Percentiles rank a stretch among this genome's conserved stretches.
These are phyloP conservation scores for Penaeus vannamei DNA, from an alignment of 1,140 invertebrate genomes.

Conservation along the genomic window DNA sequence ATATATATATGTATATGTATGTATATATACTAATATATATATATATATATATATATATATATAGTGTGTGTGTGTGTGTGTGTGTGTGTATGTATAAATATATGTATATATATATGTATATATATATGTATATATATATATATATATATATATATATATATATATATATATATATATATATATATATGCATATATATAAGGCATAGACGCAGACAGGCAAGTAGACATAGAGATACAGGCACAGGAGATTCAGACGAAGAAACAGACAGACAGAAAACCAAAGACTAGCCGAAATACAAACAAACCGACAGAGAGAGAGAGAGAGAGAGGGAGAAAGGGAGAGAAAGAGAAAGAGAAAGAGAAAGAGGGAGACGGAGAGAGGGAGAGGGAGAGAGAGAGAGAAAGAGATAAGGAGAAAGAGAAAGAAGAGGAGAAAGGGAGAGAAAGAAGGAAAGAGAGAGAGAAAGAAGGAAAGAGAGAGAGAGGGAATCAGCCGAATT, in stretches of 20 bases:
- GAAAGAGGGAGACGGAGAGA: not conserved
- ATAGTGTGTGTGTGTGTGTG: not conserved
- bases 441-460: too few relatives aligned
- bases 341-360: constrained; percentile 17
- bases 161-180: not conserved
- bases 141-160: too few relatives aligned
- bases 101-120: too few relatives aligned
- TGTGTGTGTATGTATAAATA: not conserved
- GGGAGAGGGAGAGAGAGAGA: not conserved
- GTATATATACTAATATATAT: too few relatives aligned
- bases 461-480: too few relatives aligned
- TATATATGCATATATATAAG: not conserved
- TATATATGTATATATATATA: too few relatives aligned
- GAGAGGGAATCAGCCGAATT: too few relatives aligned
- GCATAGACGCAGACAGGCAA: not conserved
- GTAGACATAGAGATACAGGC: not conserved
- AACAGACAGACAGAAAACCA: not conserved
- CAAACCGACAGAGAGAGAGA: not conserved
- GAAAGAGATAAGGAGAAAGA: not conserved
- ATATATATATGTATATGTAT: too few relatives aligned
- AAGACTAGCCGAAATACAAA: not conserved
- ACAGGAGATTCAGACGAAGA: not conserved
- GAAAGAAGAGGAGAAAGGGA: not conserved
- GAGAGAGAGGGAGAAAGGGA: constrained; percentile 25
- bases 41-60: too few relatives aligned